Conservation (phyloP, 2,113 vertebrate genomes). For the Macaca mulatta region DNA sequence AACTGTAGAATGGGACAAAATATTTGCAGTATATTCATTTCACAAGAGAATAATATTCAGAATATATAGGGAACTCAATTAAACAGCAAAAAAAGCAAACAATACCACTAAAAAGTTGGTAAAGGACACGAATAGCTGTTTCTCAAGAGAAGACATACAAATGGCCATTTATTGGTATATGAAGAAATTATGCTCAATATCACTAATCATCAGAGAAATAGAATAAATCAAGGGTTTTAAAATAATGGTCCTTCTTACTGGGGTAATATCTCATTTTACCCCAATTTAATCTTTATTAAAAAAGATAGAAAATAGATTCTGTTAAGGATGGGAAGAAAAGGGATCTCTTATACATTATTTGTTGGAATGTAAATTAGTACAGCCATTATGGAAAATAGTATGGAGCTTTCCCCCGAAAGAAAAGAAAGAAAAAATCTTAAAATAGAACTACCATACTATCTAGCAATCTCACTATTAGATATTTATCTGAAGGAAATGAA, state of each 20-base stretch:
- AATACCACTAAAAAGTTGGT: not conserved
- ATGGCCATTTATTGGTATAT: not conserved
- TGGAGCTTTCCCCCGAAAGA: not conserved
- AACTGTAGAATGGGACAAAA: not conserved
- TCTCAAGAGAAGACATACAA: not conserved
- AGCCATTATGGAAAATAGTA: not conserved
- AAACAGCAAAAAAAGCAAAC: too few relatives aligned
- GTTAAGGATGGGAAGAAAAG: too few relatives aligned
- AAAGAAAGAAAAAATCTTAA: not conserved
- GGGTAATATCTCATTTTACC: too few relatives aligned
- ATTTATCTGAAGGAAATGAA: not conserved
- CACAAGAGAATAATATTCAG: not conserved
- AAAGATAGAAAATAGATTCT: too few relatives aligned
- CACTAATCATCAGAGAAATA: not conserved
- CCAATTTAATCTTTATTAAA: too few relatives aligned
- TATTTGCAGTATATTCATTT: not conserved
- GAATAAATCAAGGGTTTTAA: not conserved
- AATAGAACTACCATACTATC: not conserved
- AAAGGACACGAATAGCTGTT: not conserved
- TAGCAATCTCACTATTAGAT: not conserved
- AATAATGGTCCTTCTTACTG: too few relatives aligned
- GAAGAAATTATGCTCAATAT: not conserved
- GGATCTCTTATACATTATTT: not conserved
- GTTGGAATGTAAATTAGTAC: not conserved
- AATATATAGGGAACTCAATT: not conserved